Evolutionary conservation across 2,113 vertebrate genomes (phyloP).

Genomic region (Ammodytes marinus): DNA sequence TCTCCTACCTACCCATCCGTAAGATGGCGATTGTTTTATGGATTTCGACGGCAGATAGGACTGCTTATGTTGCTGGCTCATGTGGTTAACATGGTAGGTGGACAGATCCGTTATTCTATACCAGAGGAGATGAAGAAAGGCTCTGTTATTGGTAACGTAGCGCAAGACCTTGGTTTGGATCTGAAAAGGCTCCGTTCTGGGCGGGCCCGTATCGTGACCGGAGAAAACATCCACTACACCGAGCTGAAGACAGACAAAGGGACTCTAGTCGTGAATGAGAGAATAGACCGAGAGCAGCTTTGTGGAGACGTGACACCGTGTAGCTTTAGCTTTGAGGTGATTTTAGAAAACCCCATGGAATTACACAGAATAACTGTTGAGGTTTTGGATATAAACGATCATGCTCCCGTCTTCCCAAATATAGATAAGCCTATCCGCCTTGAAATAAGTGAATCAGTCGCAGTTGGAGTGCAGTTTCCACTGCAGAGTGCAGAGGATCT

Average conservation of each 20-base stretch:
- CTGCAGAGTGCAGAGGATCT: too few species aligned
- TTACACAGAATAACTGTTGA: constrained; percentile 63
- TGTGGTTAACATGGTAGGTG: constrained; percentile 6
- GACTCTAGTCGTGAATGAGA: constrained; percentile 67
- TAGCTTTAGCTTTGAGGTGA: constrained; percentile 75
- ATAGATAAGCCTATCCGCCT: constrained; percentile 15
- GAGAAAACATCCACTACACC: constrained; percentile 51
- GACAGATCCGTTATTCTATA: constrained; percentile 29
- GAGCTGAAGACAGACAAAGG: constrained; percentile 75
- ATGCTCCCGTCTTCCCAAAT: constrained; percentile 48
- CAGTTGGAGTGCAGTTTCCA: too few species aligned
- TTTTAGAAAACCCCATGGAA: constrained; percentile 80
- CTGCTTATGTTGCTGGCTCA: constrained; percentile 12
- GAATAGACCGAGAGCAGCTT: constrained; percentile 77
- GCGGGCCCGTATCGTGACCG: too few species aligned
- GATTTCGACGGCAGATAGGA: not conserved
- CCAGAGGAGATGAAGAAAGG: constrained; percentile 23
- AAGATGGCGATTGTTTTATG: constrained; percentile 32
- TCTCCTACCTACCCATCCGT: not conserved
- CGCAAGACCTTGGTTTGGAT: too few species aligned
- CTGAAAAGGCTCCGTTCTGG: too few species aligned
- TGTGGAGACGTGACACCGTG: constrained; percentile 70
- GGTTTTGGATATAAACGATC: constrained; percentile 73
- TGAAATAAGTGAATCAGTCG: too few species aligned
- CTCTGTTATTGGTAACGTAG: not conserved